phyloP scores from a whole-genome alignment of 2,113 vertebrate species.

The Cisticola juncidis region DNA sequence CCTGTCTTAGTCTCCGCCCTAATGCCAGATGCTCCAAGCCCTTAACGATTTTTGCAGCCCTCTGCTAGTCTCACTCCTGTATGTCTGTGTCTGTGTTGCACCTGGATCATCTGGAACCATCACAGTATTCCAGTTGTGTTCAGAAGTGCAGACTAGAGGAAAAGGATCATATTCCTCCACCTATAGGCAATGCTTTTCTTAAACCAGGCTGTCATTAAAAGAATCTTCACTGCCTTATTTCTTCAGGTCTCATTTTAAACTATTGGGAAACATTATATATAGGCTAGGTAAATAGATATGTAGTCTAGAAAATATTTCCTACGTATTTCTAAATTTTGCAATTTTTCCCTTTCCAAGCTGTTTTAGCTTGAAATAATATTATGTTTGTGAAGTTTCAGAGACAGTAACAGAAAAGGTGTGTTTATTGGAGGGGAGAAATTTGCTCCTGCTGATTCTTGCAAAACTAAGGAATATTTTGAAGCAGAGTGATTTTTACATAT shows the following conservation, averaged over 20 bases:
- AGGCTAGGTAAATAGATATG: not conserved
- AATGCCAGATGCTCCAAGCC: not conserved
- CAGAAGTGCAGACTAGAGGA: not conserved
- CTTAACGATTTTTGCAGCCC: not conserved
- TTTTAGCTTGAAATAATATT: not conserved
- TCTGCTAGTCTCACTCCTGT: not conserved
- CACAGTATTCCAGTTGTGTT: not conserved
- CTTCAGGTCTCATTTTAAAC: not conserved
- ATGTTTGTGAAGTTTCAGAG: not conserved
- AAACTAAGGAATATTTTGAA: not conserved
- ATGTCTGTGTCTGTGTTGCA: fast-evolving
- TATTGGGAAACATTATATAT: not conserved
- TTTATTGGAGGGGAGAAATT: not conserved
- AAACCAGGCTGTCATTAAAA: not conserved
- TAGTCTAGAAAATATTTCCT: not conserved
- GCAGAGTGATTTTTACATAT: not conserved
- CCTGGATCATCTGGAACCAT: not conserved
- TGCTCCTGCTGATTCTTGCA: not conserved
- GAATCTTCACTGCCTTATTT: not conserved
- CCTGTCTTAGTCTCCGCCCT: not conserved
- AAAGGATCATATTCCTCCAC: not conserved
- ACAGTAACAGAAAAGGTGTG: not conserved
- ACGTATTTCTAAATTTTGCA: not conserved
- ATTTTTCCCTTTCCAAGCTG: not conserved
- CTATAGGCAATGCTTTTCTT: not conserved